Conservation (phyloP, 2,888 invertebrate species). For the Nephrotoma appendiculata region DNA sequence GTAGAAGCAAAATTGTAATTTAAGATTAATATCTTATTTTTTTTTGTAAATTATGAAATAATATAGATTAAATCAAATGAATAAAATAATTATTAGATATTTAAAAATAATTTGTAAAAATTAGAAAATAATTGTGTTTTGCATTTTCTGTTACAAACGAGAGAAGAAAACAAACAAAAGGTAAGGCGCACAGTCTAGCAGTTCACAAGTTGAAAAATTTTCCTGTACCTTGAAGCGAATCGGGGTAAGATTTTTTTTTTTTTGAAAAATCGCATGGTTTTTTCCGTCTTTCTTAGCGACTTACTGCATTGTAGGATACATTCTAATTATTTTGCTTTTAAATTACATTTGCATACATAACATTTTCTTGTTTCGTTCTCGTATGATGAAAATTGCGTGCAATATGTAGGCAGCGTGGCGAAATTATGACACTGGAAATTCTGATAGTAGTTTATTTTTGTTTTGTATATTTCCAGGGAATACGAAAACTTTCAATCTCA, state of each 20-base stretch:
- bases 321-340: not conserved
- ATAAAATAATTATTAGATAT: not conserved
- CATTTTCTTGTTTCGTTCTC: not conserved
- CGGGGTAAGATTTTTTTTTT: not conserved
- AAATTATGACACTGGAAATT: not conserved
- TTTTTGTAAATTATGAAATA: not conserved
- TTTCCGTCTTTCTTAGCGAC: not conserved
- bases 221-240: not conserved
- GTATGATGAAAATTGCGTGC: not conserved
- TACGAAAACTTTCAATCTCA: not conserved
- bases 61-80: not conserved
- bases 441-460: not conserved
- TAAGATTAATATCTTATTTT: not conserved
- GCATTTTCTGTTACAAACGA: not conserved
- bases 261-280: not conserved
- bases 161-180: not conserved
- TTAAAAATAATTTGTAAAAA: not conserved
- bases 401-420: not conserved
- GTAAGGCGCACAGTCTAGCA: not conserved
- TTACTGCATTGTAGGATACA: not conserved
- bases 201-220: not conserved
- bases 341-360: not conserved
- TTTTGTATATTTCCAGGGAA: not conserved
- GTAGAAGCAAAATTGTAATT: not conserved
- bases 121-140: not conserved